These are phyloP conservation scores for Saturnia pavonia DNA, from an alignment of 2,888 invertebrate genomes.

Conservation along the genomic window DNA sequence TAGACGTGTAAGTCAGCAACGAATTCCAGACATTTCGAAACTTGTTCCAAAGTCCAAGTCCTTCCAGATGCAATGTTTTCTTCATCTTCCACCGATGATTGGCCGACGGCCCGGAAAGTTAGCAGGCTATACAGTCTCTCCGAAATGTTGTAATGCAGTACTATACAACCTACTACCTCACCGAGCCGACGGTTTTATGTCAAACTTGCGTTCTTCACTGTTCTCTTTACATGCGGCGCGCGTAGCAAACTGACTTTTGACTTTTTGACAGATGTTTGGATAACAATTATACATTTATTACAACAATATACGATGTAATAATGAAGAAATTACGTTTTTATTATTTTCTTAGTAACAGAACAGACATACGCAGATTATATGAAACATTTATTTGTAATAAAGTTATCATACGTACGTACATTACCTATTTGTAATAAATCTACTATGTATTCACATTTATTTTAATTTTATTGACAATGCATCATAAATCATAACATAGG, in stretches of 20 bases:
- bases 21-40: background rate
- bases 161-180: conserved; percentile 99
- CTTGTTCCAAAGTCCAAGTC: background rate
- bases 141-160: conserved; percentile 94
- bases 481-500: too few relatives aligned
- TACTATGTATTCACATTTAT: background rate
- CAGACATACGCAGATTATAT: too few relatives aligned
- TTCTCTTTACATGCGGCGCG: conserved; percentile 14
- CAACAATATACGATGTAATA: background rate
- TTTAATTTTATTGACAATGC: background rate
- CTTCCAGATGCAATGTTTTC: background rate
- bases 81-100: conserved; percentile 1
- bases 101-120: conserved; percentile 91
- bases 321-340: background rate
- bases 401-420: too few relatives aligned
- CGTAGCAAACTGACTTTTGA: background rate
- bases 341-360: too few relatives aligned
- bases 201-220: conserved; percentile 23
- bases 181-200: conserved; percentile 78
- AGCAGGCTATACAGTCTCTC: conserved; percentile 98
- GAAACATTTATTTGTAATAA: too few relatives aligned
- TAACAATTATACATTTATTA: background rate
- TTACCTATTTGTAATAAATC: too few relatives aligned
- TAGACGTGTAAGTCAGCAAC: background rate
- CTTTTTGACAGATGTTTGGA: background rate